Conservation (phyloP, 1,140 invertebrate species). For the Calliphora vicina region DNA sequence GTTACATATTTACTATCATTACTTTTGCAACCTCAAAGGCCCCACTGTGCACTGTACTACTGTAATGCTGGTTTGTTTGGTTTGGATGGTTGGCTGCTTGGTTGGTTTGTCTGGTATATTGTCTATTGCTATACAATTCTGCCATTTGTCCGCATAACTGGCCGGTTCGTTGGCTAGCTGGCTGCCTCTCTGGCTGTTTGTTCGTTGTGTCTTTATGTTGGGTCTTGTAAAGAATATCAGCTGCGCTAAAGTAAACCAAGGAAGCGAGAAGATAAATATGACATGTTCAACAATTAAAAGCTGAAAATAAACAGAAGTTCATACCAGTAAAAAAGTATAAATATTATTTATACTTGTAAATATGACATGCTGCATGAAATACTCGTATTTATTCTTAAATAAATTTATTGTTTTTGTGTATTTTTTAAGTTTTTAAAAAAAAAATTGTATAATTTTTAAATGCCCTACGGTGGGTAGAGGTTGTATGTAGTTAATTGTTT, state of each 20-base stretch:
- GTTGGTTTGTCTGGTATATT: neutral
- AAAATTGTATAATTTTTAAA: neutral
- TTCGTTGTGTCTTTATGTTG: neutral
- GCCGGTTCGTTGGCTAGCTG: neutral
- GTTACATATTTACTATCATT: too few relatives aligned
- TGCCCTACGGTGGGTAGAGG: neutral
- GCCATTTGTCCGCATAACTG: neutral
- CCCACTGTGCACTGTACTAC: too few relatives aligned
- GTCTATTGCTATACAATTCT: neutral
- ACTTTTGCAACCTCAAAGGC: too few relatives aligned
- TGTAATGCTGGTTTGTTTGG: too few relatives aligned
- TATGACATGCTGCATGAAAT: neutral
- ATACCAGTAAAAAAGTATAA: neutral
- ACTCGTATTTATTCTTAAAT: neutral
- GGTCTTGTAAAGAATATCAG: conserved; percentile 7
- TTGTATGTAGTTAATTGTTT: too few relatives aligned
- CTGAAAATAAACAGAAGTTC: conserved; percentile 33
- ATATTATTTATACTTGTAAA: conserved; percentile 19
- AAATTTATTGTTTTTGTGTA: neutral
- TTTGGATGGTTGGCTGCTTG: neutral
- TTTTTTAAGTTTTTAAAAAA: neutral
- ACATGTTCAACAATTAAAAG: conserved; percentile 35
- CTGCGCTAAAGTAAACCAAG: conserved; percentile 30
- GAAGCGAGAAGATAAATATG: conserved; percentile 34
- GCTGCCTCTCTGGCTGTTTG: neutral